These are phyloP conservation scores for Rhynchonycteris naso DNA, from an alignment of 2,797 vertebrate genomes.

Conservation along the genomic window DNA sequence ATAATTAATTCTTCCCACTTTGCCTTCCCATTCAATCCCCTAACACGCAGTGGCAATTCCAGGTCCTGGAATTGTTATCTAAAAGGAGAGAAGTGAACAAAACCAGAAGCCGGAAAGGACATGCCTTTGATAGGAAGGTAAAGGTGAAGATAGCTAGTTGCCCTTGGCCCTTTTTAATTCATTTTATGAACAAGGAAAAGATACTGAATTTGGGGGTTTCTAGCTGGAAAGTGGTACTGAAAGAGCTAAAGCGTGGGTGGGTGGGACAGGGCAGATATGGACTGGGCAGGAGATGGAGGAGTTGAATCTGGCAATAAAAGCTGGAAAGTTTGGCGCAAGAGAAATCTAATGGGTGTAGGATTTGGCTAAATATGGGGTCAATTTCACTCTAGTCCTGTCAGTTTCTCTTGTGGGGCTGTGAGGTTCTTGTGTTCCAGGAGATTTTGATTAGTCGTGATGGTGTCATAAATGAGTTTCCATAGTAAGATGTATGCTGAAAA, in stretches of 20 bases:
- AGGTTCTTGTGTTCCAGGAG: conserved; percentile 36
- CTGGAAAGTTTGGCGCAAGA: background rate
- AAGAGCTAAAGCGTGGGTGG: background rate
- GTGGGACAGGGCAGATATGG: background rate
- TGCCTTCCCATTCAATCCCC: background rate
- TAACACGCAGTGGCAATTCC: background rate
- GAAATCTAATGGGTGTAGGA: background rate
- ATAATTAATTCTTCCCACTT: conserved; percentile 57
- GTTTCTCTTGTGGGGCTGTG: conserved; percentile 36
- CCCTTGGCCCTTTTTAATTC: background rate
- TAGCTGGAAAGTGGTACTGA: background rate
- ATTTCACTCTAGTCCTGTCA: background rate
- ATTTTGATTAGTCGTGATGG: conserved; percentile 54
- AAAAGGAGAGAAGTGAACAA: background rate
- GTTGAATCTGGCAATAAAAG: background rate
- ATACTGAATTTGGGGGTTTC: background rate
- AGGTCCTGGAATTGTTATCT: background rate
- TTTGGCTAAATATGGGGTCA: background rate
- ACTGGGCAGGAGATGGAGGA: background rate
- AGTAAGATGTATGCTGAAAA: conserved; percentile 57
- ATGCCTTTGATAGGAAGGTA: background rate
- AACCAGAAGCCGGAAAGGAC: background rate
- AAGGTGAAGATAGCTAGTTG: background rate
- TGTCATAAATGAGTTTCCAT: conserved; percentile 56
- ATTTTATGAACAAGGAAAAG: background rate